Base-by-base conservation (phyloP, 2,113 vertebrate species). In the Amphiprion percula region DNA sequence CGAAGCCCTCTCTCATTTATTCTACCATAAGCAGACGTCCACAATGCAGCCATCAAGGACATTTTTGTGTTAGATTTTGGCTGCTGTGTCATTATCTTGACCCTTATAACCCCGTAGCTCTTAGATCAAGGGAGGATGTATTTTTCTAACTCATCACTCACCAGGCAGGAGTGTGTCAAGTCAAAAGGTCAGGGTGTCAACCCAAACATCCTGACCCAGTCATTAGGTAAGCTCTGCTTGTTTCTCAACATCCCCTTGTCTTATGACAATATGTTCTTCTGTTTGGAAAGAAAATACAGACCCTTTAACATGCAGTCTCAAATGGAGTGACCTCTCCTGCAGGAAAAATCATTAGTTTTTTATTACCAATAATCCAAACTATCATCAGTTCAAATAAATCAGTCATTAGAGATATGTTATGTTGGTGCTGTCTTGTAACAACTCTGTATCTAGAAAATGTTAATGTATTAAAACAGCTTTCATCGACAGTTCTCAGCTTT, bases 171-270 rank as follows among this genome's bases (percentile, higher is more conserved):
- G 28, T 41, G 41, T 58, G 21, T 69, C 17, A 37, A 55, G 19
- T 52, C 39, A 82, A 73, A 84, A 78, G 33, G 46, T 83, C 55
- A 68, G 12, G 28, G 9, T 61, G 19, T 28, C 54, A 65, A 16
- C 53, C 7, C 44, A 50, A 64, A 58, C 54, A 74, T 33, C 10
- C 19, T 39, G 15, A 28, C 12, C n/a, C 41, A 64, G 49, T 12
- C 17, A 66, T 72, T 66, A 59, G 62, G 53, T 50, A 74, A 82
- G 41, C 9, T 28, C 10, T 24, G 10, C 64, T 67, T 63, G 50
- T 87, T 86, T 82, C 82, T 80, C 80, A 74, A 83, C 26, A 69
- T 75, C 61, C 73, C 49, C 14, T 44, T 5, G 56, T 74, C 56
- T 75, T 58, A 55, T 72, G 60, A 53, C 39, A 82, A 65, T 56